These are phyloP conservation scores for Sphaerodactylus townsendi DNA, from an alignment of 2,113 vertebrate species.

Conservation along the genomic window DNA sequence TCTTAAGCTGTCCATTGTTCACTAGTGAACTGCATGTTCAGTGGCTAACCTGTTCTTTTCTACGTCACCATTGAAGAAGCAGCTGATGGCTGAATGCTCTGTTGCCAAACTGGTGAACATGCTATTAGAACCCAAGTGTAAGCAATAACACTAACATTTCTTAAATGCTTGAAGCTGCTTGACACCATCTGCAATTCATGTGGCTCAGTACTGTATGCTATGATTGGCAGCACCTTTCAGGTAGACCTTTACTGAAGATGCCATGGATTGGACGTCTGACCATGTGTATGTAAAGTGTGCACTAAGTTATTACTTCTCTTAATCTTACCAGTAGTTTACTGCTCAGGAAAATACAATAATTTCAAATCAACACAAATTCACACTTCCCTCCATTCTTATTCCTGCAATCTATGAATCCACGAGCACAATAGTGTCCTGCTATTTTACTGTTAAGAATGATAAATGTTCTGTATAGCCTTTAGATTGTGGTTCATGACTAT, in stretches of 20 bases:
- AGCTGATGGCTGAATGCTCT: neutral
- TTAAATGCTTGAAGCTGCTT: too few relatives aligned
- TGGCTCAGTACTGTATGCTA: too few relatives aligned
- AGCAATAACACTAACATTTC: too few relatives aligned
- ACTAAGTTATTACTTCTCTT: too few relatives aligned
- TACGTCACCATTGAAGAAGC: neutral
- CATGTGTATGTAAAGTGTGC: too few relatives aligned
- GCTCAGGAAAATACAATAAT: neutral
- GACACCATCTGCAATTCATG: too few relatives aligned
- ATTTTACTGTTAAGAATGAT: neutral
- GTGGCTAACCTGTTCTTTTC: neutral
- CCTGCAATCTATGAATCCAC: neutral
- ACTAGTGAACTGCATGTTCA: neutral
- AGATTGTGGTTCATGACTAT: too few relatives aligned
- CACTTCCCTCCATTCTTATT: neutral
- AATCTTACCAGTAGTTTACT: neutral
- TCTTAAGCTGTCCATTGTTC: neutral
- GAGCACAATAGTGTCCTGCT: neutral
- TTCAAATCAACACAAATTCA: neutral
- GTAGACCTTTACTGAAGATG: too few relatives aligned
- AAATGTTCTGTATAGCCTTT: neutral
- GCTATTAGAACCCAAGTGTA: too few relatives aligned
- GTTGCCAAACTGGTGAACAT: neutral
- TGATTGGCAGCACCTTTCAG: too few relatives aligned
- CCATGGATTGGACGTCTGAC: too few relatives aligned